A percentile compares a stretch with the other conserved stretches of the same genome.
Evolutionary conservation across 2,113 vertebrate species (phyloP).

Genomic region (Ameiurus melas): DNA sequence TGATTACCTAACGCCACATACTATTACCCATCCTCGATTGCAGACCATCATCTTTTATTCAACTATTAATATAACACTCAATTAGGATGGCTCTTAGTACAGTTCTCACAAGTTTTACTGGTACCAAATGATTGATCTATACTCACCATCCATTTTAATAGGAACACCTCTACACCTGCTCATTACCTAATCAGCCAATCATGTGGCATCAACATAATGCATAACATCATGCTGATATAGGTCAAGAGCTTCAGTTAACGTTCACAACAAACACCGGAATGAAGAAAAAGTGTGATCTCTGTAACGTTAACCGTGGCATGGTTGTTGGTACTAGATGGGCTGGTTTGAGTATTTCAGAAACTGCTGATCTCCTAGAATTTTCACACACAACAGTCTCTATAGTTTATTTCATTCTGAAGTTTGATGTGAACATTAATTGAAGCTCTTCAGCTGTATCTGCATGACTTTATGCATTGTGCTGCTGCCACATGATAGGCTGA

Average conservation of each 20-base stretch:
- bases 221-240: neutral
- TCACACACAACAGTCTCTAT: neutral
- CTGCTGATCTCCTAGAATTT: neutral
- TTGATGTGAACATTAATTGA: neutral
- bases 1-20: slow-evolving; percentile 58
- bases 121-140: neutral
- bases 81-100: neutral
- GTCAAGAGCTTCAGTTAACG: neutral
- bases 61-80: slow-evolving; percentile 1
- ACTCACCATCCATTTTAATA: neutral
- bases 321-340: neutral
- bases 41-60: slow-evolving; percentile 1
- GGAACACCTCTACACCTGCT: neutral
- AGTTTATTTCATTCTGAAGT: neutral
- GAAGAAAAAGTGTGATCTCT: neutral
- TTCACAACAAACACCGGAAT: neutral
- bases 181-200: neutral
- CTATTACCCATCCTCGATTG: slow-evolving; percentile 16
- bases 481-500: neutral
- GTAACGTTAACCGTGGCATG: neutral
- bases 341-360: neutral
- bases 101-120: neutral
- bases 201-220: neutral
- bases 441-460: neutral
- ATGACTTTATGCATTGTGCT: neutral